Conservation (phyloP, 1,140 invertebrate genomes). For the Pinna nobilis region DNA sequence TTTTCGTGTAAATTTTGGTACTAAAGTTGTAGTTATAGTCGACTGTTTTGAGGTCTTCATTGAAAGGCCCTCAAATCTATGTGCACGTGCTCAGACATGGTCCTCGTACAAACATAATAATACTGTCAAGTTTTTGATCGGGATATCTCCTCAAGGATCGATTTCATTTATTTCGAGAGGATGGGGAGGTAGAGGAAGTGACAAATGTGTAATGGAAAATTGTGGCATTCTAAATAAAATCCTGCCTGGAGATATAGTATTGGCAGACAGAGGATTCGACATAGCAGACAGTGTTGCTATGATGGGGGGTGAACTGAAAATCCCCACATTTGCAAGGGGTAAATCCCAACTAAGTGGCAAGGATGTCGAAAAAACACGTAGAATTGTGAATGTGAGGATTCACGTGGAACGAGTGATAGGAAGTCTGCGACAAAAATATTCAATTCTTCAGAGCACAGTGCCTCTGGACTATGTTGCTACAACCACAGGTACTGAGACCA, state of each 20-base stretch:
- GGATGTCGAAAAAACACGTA: not conserved
- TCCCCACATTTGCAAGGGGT: conserved; percentile 29
- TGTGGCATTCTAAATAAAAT: conserved; percentile 4
- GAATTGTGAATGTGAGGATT: not conserved
- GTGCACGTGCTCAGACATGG: conserved; percentile 17
- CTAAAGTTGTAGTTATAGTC: conserved; percentile 19
- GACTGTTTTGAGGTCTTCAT: conserved; percentile 31
- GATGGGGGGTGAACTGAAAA: conserved; percentile 4
- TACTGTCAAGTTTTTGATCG: conserved; percentile 32
- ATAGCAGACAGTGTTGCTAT: conserved; percentile 2
- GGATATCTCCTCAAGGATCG: conserved; percentile 8
- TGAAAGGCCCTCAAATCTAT: conserved; percentile 12
- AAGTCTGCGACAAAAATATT: not conserved
- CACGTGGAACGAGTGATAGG: not conserved
- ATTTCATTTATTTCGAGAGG: conserved; percentile 16
- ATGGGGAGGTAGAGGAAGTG: conserved; percentile 19
- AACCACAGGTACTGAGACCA: not conserved
- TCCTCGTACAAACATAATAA: no score
- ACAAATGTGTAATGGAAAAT: conserved; percentile 25
- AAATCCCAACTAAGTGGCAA: not conserved
- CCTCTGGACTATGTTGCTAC: not conserved
- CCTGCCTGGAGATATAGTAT: conserved; percentile 10
- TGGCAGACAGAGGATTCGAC: conserved; percentile 30
- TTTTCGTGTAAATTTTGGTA: no score
- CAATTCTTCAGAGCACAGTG: not conserved